Evolutionary conservation across 1,140 invertebrate species (phyloP).

Genomic region (Drosophila pseudoananassae): DNA sequence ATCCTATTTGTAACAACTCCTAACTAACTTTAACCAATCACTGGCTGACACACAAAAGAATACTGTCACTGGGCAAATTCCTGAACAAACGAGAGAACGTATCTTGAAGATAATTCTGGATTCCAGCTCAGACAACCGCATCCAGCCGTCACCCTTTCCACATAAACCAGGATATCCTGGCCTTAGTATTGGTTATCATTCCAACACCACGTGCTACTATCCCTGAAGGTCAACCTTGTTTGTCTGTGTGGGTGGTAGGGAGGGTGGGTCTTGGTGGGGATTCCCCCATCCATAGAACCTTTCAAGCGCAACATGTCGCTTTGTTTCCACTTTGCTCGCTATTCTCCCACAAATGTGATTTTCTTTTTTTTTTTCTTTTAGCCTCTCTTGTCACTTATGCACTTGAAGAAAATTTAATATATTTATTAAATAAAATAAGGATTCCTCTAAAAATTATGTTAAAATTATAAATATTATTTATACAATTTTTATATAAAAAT

Average conservation of each 20-base stretch:
- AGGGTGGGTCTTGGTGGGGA: constrained; percentile 9
- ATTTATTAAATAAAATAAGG: neutral
- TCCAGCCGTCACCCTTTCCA: constrained; percentile 7
- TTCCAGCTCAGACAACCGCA: constrained; percentile 43
- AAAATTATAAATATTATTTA: neutral
- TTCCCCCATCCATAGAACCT: constrained; percentile 42
- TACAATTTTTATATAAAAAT: neutral
- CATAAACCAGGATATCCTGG: constrained; percentile 14
- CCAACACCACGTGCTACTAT: constrained; percentile 43
- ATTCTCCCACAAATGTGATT: constrained; percentile 21
- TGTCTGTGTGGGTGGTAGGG: constrained; percentile 1
- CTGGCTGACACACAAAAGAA: neutral
- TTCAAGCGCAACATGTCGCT: constrained; percentile 79
- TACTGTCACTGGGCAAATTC: constrained; percentile 14
- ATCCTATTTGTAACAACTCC: constrained; percentile 19
- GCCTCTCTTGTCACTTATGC: neutral
- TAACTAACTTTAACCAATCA: constrained; percentile 41
- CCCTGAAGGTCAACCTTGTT: constrained; percentile 58
- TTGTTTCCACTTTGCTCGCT: constrained; percentile 70
- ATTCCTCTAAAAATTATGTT: neutral
- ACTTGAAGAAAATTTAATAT: constrained; percentile 9
- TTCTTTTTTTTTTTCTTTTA: constrained; percentile 12
- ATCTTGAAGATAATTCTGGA: constrained; percentile 23
- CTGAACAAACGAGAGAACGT: constrained; percentile 29
- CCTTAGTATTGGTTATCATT: constrained; percentile 35